phyloP scores from a whole-genome alignment of 2,797 vertebrate species.

The Peromyscus aztecus region DNA sequence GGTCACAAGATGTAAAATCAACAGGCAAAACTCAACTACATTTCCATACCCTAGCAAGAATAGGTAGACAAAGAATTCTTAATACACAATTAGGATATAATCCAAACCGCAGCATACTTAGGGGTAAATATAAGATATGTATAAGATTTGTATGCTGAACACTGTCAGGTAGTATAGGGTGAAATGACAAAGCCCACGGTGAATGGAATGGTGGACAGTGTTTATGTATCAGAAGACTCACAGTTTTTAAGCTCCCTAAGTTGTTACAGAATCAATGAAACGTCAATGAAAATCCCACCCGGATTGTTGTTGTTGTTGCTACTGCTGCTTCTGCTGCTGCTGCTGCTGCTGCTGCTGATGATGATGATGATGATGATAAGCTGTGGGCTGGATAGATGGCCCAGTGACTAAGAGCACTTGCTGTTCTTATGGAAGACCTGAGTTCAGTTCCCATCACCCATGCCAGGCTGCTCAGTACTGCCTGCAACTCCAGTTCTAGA shows the following conservation, averaged over 20 bases:
- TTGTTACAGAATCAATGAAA: not conserved
- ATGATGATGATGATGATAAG: no score
- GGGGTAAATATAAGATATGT: not conserved
- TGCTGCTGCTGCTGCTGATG: no score
- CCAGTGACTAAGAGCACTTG: not conserved
- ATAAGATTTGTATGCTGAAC: not conserved
- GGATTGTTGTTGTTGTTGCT: not conserved
- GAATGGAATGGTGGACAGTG: not conserved
- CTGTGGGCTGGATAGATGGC: not conserved
- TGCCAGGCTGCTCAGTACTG: not conserved
- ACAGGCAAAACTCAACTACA: not conserved
- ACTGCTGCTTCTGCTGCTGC: not conserved
- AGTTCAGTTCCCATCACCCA: not conserved
- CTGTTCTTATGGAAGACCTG: not conserved
- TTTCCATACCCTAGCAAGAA: constrained; percentile 22
- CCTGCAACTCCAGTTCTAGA: not conserved
- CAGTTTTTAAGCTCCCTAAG: not conserved
- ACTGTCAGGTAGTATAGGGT: constrained; percentile 20
- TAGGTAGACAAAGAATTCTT: constrained; percentile 17
- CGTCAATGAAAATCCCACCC: not conserved
- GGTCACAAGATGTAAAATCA: not conserved
- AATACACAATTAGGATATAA: not conserved
- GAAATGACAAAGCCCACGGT: not conserved
- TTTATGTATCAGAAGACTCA: not conserved
- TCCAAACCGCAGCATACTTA: not conserved